These are phyloP conservation scores for Triplophysa siluroides DNA, from an alignment of 2,113 vertebrate genomes.

Conservation along the genomic window DNA sequence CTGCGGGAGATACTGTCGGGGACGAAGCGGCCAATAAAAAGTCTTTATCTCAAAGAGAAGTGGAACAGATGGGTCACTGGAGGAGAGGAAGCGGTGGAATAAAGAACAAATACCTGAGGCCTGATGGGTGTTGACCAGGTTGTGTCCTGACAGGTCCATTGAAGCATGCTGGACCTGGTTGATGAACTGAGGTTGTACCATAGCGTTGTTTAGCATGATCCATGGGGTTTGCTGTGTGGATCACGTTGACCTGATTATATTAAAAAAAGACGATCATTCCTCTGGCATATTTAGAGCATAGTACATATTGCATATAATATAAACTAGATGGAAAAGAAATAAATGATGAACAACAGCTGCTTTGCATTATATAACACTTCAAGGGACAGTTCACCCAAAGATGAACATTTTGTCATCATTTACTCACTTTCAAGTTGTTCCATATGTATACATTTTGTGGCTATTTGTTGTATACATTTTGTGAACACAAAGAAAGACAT, in stretches of 20 bases:
- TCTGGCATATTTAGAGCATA: background rate
- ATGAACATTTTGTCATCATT: too few species aligned
- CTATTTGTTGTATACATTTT: too few species aligned
- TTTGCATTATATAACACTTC: too few species aligned
- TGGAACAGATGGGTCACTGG: conserved; percentile 38
- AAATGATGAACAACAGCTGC: too few species aligned
- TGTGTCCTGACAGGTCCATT: conserved; percentile 94
- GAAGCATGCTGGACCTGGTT: conserved; percentile 90
- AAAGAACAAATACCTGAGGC: conserved; percentile 81
- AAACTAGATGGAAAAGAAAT: too few species aligned
- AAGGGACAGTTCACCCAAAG: too few species aligned
- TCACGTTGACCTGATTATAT: conserved; percentile 85
- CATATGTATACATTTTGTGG: too few species aligned
- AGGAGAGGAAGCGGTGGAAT: background rate
- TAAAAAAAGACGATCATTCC: conserved; percentile 9
- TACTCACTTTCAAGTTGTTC: too few species aligned
- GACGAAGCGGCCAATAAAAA: background rate
- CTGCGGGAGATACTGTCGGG: background rate
- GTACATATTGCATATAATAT: too few species aligned
- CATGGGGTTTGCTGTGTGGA: conserved; percentile 87
- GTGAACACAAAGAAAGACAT: too few species aligned
- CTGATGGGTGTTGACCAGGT: conserved; percentile 87
- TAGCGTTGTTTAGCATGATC: conserved; percentile 89
- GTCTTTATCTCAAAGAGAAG: conserved; percentile 3
- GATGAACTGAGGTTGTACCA: conserved; percentile 90